Base-by-base conservation (phyloP, 2,888 invertebrate genomes). In the Synanthedon vespiformis region DNA sequence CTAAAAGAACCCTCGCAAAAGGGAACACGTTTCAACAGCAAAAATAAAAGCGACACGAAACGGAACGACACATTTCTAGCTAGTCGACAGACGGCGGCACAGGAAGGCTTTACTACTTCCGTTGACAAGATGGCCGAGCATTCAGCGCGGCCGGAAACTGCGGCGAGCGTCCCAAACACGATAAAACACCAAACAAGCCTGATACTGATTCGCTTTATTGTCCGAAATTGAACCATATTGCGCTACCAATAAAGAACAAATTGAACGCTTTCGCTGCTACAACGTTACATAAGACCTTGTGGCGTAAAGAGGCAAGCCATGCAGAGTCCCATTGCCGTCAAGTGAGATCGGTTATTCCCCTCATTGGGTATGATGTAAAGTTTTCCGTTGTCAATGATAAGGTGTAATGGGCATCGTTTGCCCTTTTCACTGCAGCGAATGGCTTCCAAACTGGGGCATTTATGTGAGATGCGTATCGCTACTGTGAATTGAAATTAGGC, bases 81-180 rank as follows among this genome's bases (percentile, higher is more conserved):
- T 60, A 65, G 64, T 64, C 69, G 73, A 68, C 77, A 74, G 77
- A 70, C 73, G 74, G 70, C 73, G 74, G 64, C 74, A 61, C 82
- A 44, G 86, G 86, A 87, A 87, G 85, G 80, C 79, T 85, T 87
- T 87, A 88, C 86, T 84, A 87, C 86, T 87, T 87, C 88, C 88
- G 75, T 65, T 74, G 76, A 78, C 84, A 85, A 85, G 84, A 85
- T 84, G 85, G 84, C 83, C 74, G 77, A 65, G 70, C 76, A 74
- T 77, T 80, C 77, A 77, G 70, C 70, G 73, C 72, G 68, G 63
- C 74, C 76, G 85, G 84, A 85, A 81, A 77, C 81, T 78, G 78
- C 63, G 75, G 76, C 72, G 73, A 67, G 67, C 71, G 68, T 68
- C 72, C 73, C 71, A 40, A 66, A 70, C 67, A 59, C 62, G 69